These are phyloP conservation scores for Prosopocoilus inquinatus DNA, from an alignment of 2,888 invertebrate species.

Conservation along the genomic window DNA sequence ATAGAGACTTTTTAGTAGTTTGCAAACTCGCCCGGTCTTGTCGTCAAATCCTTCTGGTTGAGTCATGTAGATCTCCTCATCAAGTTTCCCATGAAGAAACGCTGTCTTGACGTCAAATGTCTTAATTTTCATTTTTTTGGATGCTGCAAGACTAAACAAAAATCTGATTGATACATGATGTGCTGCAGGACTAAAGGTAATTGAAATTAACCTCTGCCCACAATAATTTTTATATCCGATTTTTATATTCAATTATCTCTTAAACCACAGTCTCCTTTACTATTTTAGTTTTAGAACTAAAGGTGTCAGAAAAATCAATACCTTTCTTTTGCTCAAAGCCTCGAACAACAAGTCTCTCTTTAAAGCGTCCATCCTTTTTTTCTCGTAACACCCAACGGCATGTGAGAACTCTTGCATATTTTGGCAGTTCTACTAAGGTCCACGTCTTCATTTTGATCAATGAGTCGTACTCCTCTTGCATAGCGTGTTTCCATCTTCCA, in stretches of 20 bases:
- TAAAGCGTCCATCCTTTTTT: conserved; percentile 29
- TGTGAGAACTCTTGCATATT: too few species aligned
- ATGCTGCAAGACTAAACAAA: conserved; percentile 30
- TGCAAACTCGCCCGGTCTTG: background rate
- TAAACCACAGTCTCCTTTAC: too few species aligned
- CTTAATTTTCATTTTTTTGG: conserved; percentile 19
- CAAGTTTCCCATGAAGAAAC: conserved; percentile 14
- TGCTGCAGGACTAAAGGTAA: conserved; percentile 36
- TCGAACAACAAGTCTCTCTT: conserved; percentile 34
- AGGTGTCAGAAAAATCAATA: conserved; percentile 34
- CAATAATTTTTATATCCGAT: too few species aligned
- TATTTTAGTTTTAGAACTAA: too few species aligned
- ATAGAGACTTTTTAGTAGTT: too few species aligned
- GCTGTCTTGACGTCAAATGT: conserved; percentile 25
- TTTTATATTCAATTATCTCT: too few species aligned
- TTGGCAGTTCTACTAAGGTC: too few species aligned
- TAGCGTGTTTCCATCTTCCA: too few species aligned
- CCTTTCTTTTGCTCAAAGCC: conserved; percentile 33
- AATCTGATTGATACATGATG: conserved; percentile 28
- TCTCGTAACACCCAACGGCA: conserved; percentile 32
- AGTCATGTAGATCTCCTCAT: conserved; percentile 5
- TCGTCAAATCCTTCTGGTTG: conserved; percentile 8
- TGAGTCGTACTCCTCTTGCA: too few species aligned
- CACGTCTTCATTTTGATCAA: too few species aligned
- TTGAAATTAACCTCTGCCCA: too few species aligned